Evolutionary conservation across 2,888 invertebrate genomes (phyloP).

Genomic region (Galerucella pusilla): DNA sequence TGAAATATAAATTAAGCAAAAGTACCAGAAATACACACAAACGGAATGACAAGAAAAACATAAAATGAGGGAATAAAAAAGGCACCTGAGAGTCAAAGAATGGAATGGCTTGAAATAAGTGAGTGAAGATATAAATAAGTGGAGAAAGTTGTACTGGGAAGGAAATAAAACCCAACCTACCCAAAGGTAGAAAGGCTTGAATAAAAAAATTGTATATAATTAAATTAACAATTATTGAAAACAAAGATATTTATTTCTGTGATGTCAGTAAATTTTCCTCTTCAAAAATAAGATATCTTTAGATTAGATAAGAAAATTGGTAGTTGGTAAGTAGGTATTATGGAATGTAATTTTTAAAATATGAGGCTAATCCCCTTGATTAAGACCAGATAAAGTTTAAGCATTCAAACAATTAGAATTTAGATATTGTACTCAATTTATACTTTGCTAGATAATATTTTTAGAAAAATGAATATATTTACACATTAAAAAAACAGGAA

Average conservation of each 20-base stretch:
- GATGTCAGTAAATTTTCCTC: not conserved
- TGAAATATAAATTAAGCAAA: too few relatives aligned
- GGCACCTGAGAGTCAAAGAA: too few relatives aligned
- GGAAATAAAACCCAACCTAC: too few relatives aligned
- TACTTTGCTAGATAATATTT: not conserved
- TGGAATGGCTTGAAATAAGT: too few relatives aligned
- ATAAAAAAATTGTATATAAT: not conserved
- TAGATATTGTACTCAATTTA: not conserved
- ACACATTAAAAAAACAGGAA: too few relatives aligned
- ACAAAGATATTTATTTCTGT: not conserved
- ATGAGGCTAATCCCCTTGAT: slow-evolving; percentile 1
- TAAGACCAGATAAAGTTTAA: not conserved
- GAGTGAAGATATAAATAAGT: too few relatives aligned
- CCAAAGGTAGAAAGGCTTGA: not conserved
- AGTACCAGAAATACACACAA: too few relatives aligned
- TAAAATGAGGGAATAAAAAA: too few relatives aligned
- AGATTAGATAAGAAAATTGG: slow-evolving; percentile 7
- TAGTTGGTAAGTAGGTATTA: not conserved
- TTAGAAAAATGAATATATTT: too few relatives aligned
- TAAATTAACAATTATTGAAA: not conserved
- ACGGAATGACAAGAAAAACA: too few relatives aligned
- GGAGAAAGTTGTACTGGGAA: too few relatives aligned
- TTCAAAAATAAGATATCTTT: not conserved
- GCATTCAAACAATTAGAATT: not conserved
- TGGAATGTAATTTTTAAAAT: not conserved